Conservation (phyloP, 2,797 vertebrate genomes). For the Sebastes kiyomatsui region DNA sequence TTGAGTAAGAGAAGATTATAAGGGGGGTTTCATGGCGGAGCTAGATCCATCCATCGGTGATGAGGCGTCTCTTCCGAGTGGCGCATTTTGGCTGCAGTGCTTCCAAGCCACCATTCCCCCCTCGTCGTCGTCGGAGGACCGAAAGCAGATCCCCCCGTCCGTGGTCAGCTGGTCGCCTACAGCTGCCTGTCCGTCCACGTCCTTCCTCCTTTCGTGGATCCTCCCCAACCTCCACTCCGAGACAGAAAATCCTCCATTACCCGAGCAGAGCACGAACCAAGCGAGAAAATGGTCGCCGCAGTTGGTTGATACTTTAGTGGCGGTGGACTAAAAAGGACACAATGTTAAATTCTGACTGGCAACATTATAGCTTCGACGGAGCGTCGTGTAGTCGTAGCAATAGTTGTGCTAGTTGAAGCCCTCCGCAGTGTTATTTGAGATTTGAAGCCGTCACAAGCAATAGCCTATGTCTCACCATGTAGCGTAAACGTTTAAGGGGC, state of each 20-base stretch:
- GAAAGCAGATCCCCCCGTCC: slow-evolving; percentile 85
- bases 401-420: slow-evolving; percentile 72
- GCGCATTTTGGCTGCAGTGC: slow-evolving; percentile 83
- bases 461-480: slow-evolving; percentile 85
- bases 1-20: slow-evolving; percentile 25
- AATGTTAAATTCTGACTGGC: slow-evolving; percentile 59
- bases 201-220: slow-evolving; percentile 86
- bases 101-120: slow-evolving; percentile 83
- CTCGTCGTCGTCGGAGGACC: slow-evolving; percentile 72
- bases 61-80: slow-evolving; percentile 79
- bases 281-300: slow-evolving; percentile 75
- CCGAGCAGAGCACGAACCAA: slow-evolving; percentile 39
- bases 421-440: slow-evolving; percentile 87
- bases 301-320: slow-evolving; percentile 40
- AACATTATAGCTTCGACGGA: slow-evolving; percentile 59
- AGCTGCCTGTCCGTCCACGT: slow-evolving; percentile 81
- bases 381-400: slow-evolving; percentile 52
- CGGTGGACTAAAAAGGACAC: slow-evolving; percentile 50
- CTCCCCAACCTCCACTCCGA: slow-evolving; percentile 81
- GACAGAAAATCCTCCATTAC: slow-evolving; percentile 80
- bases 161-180: slow-evolving; percentile 88
- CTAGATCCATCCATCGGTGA: slow-evolving; percentile 77
- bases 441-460: slow-evolving; percentile 87
- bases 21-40: slow-evolving; percentile 75
- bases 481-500: slow-evolving; percentile 89